These are phyloP conservation scores for Furcula furcula DNA, from an alignment of 2,888 invertebrate genomes.

Conservation along the genomic window DNA sequence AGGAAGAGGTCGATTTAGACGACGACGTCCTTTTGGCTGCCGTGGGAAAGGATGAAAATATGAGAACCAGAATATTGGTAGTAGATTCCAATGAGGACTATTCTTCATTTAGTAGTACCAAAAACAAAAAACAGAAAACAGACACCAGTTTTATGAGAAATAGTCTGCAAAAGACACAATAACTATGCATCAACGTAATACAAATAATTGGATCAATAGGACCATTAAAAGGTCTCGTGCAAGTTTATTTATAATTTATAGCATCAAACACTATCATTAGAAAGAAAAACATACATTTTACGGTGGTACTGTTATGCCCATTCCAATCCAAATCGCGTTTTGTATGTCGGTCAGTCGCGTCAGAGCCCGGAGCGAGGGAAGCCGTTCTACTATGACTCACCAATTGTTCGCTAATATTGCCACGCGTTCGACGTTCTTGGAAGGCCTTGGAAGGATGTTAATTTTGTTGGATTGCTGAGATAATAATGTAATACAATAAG, in stretches of 20 bases:
- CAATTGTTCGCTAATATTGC: conserved; percentile 26
- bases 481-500: too few species aligned
- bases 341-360: conserved; percentile 28
- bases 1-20: too few species aligned
- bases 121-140: too few species aligned
- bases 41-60: too few species aligned
- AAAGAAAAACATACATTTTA: conserved; percentile 26
- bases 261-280: conserved; percentile 19
- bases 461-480: too few species aligned
- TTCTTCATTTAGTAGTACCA: too few species aligned
- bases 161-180: too few species aligned
- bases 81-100: too few species aligned
- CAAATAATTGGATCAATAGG: not conserved
- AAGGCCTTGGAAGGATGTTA: conserved; percentile 21
- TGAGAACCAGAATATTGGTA: too few species aligned
- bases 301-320: conserved; percentile 25
- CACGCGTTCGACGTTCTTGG: conserved; percentile 28
- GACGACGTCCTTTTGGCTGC: too few species aligned
- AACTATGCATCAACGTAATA: too few species aligned
- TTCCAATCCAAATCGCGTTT: conserved; percentile 29
- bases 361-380: conserved; percentile 46
- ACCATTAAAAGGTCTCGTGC: conserved; percentile 5
- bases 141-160: too few species aligned
- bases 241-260: conserved; percentile 15
- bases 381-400: conserved; percentile 57